Base-by-base conservation (phyloP, 2,797 vertebrate species). In the Anguilla megastoma region DNA sequence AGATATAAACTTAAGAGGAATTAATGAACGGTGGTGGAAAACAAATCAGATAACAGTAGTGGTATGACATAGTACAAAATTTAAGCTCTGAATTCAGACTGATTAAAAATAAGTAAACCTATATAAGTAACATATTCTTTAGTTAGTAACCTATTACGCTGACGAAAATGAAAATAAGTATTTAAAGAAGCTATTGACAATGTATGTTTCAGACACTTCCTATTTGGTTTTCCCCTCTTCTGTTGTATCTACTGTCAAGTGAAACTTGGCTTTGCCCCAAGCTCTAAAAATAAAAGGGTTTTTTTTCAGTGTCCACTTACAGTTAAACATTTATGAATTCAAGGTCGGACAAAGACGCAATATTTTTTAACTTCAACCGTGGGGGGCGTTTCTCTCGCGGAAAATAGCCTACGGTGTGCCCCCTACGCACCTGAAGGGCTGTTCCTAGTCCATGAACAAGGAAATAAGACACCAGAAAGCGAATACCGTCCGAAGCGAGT, bases 371-470 rank as follows among this genome's bases (percentile, higher is more conserved):
- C 1, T 80, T 88, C 85, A 18, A 4, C 52, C 24, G 0, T 41
- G 21, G 69, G 45, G 71, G 86, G 90, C 84, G 88, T 88, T 88
- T 56, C 84, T 63, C 10, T 2, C 84, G n/a, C 84, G 85, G 88
- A 88, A 90, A 86, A 90, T 83, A 85, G 63, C 63, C 88, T 52
- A 56, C 71, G 86, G 63, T 85, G 66, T 87, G 48, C 69, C 60
- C 74, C 12, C 36, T 76, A 50, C 50, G 45, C 89, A 92, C 92
- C 91, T 92, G 89, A 87, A 24, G 66, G 82, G 71, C 85, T 91
- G 84, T 48, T 85, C 85, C 88, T 45, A 85, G 87, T 87, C 86
- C 63, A 86, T 48, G 24, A 91, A 91, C 91, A 91, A 89, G 92
- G 92, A 92, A 92, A 89, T 89, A 48, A 69, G 89, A 86, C 30